phyloP scores from a whole-genome alignment of 2,797 vertebrate species.

The Acanthopagrus latus region DNA sequence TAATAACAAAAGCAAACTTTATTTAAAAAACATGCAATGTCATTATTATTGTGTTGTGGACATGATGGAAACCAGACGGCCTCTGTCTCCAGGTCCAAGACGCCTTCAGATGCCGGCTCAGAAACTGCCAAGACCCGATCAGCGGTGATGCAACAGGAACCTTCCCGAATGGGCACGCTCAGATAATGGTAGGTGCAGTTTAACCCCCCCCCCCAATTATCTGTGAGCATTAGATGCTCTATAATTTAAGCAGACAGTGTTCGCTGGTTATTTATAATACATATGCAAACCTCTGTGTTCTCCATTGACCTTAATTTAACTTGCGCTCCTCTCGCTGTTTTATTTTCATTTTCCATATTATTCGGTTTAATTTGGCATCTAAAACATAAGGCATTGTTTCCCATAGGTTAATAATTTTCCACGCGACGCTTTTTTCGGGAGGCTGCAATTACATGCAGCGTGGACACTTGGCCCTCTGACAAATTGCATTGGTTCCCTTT shows the following conservation, averaged over 20 bases:
- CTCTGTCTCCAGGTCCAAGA: slow-evolving; percentile 91
- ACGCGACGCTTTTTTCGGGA: slow-evolving; percentile 38
- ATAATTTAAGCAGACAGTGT: slow-evolving; percentile 58
- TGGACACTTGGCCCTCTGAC: slow-evolving; percentile 63
- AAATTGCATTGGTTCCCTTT: slow-evolving; percentile 64
- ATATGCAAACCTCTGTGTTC: slow-evolving; percentile 40
- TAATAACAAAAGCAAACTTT: neutral
- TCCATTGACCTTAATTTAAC: slow-evolving; percentile 68
- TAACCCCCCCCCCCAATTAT: slow-evolving; percentile 43
- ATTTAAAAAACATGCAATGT: neutral
- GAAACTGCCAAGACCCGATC: slow-evolving; percentile 99
- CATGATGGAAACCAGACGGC: slow-evolving; percentile 2
- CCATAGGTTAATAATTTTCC: slow-evolving; percentile 56
- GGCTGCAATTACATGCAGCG: slow-evolving; percentile 66
- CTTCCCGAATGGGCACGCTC: slow-evolving; percentile 98
- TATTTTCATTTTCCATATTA: slow-evolving; percentile 37
- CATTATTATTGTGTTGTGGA: neutral
- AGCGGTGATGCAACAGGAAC: slow-evolving; percentile 96
- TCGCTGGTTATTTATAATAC: slow-evolving; percentile 74
- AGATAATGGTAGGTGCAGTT: slow-evolving; percentile 94
- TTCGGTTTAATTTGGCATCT: slow-evolving; percentile 47
- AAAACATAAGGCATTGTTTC: slow-evolving; percentile 51
- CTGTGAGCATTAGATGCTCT: slow-evolving; percentile 47
- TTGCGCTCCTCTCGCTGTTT: slow-evolving; percentile 39
- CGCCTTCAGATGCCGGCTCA: slow-evolving; percentile 97